Base-by-base conservation (phyloP, 1,140 invertebrate genomes). In the Xylocopa sonorina region DNA sequence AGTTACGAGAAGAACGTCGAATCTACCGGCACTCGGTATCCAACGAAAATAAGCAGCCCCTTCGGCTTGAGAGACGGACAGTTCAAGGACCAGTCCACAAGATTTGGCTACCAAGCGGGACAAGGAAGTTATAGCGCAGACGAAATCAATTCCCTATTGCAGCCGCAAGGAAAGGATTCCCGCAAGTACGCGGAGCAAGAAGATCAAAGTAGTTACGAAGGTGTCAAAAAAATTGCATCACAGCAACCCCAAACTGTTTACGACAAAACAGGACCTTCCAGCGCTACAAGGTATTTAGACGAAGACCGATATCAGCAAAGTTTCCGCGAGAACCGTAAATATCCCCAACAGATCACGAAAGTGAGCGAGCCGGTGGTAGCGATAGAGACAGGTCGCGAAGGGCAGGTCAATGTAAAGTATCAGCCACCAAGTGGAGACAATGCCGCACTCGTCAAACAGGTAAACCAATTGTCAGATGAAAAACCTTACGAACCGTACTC, bases 391-490 rank as follows among this genome's bases (percentile, higher is more conserved):
- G 9, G 29, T 6, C 24, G 2, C 9, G 32, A n/a, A 5, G 43
- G 3, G 0, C 57, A 51, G 9, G 7, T 7, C 16, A 64, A 53
- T 18, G 62, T 66, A 55, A 77, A 48, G 1, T 51, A 29, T 60
- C 74, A 50, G 3, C 51, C 57, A 0, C 0, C 64, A 0, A 27
- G 12, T 3, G 27, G 73, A 32, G 16, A 29, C 38, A 48, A 18
- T 32, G 32, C 48, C 10, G 41, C 46, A 10, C 24, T 78, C 18
- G 32, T 51, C 38, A 76, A 85, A 75, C 83, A 85, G 69, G 76
- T 87, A 83, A 85, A 88, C 85, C 41, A 72, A 80, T 66, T 78
- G 32, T 53, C 80, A n/a, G n/a, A n/a, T 24, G 69, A 74, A 63
- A 75, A 58, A 48, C 21, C 57, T 55, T 34, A 32, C 16, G 41